These are phyloP conservation scores for Sebastes vulpes DNA, from an alignment of 2,797 vertebrate species.

Conservation along the genomic window DNA sequence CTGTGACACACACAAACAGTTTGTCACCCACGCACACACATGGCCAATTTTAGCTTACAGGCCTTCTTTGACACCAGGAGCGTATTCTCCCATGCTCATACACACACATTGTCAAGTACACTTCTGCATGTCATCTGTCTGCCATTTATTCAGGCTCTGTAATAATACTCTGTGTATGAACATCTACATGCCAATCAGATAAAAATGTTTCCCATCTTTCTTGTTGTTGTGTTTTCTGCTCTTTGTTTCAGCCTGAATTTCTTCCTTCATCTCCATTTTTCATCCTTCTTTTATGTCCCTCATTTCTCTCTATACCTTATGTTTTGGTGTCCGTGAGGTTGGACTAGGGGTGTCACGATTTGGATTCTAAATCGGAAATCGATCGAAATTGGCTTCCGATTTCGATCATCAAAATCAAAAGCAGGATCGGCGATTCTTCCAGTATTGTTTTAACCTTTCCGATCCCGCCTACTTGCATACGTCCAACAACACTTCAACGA, in stretches of 20 bases:
- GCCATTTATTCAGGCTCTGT: constrained; percentile 20
- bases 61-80: neutral
- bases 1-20: constrained; percentile 2
- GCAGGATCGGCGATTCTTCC: too few relatives aligned
- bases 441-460: too few relatives aligned
- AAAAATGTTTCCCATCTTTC: neutral
- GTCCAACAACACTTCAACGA: too few relatives aligned
- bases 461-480: too few relatives aligned
- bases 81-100: neutral
- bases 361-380: too few relatives aligned
- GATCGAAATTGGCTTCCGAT: too few relatives aligned
- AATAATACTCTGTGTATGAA: neutral
- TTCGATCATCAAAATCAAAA: too few relatives aligned
- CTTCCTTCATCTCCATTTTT: neutral
- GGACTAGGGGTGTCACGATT: too few relatives aligned
- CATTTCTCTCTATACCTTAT: neutral
- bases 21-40: neutral
- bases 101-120: neutral
- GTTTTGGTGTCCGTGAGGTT: neutral
- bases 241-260: neutral
- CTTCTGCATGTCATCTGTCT: constrained; percentile 16
- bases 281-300: neutral
- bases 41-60: constrained; percentile 2
- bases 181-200: neutral
- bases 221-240: neutral